Conservation (phyloP, 2,888 invertebrate species). For the Tiphia femorata region DNA sequence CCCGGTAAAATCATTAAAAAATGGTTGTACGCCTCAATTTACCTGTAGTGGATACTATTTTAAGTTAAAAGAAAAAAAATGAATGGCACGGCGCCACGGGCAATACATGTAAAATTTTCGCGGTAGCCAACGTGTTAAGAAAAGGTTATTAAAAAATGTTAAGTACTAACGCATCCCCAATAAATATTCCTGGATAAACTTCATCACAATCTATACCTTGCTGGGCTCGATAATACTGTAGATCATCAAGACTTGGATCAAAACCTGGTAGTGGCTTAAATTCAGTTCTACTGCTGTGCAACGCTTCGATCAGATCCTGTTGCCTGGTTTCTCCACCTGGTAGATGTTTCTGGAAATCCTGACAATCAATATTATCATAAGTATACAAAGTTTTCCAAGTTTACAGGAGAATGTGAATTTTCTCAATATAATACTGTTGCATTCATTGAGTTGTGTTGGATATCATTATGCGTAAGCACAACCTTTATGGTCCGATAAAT, state of each 20-base stretch:
- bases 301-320: slow-evolving; percentile 32
- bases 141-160: slow-evolving; percentile 4
- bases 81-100: too few relatives aligned
- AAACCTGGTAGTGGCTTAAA: slow-evolving; percentile 53
- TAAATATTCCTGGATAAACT: slow-evolving; percentile 80
- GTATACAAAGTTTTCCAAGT: too few relatives aligned
- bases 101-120: too few relatives aligned
- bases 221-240: slow-evolving; percentile 46
- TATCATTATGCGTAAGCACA: too few relatives aligned
- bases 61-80: too few relatives aligned
- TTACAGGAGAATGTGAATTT: too few relatives aligned
- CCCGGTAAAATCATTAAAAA: too few relatives aligned
- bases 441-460: too few relatives aligned
- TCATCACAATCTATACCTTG: slow-evolving; percentile 79
- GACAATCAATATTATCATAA: slow-evolving; percentile 11
- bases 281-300: slow-evolving; percentile 38
- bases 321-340: slow-evolving; percentile 52
- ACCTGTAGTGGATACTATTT: too few relatives aligned
- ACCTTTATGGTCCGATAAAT: neutral
- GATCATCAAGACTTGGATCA: slow-evolving; percentile 42
- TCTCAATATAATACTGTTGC: too few relatives aligned
- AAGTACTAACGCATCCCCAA: slow-evolving; percentile 81
- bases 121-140: too few relatives aligned
- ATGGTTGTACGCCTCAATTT: too few relatives aligned
- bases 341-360: slow-evolving; percentile 54